Evolutionary conservation across 37 sponge, comb jelly and placozoan genomes (phyloP).

Genomic region (Diacarnus erythraeanus): DNA sequence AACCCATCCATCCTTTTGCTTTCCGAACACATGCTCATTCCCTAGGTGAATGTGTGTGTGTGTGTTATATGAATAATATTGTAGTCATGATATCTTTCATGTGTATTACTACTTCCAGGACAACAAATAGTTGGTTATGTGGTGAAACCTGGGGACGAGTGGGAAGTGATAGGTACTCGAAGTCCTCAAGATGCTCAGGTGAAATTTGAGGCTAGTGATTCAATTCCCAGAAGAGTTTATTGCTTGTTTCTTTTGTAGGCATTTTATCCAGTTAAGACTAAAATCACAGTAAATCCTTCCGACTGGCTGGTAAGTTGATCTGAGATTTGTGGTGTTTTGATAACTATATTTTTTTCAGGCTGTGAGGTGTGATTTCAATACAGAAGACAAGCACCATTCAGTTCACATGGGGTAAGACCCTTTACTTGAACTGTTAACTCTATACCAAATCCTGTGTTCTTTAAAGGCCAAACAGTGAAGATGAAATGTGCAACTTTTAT

Average conservation of each 20-base stretch:
- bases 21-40: constrained; percentile 90
- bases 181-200: constrained; percentile 91
- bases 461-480: constrained; percentile 51
- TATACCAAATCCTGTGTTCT: background rate
- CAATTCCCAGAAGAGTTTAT: background rate
- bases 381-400: background rate
- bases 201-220: background rate
- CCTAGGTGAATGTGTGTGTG: constrained; percentile 51
- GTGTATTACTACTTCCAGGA: constrained; percentile 22
- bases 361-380: constrained; percentile 56
- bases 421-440: background rate
- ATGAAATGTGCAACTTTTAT: constrained; percentile 99
- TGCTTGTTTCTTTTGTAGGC: constrained; percentile 10
- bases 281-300: constrained; percentile 12
- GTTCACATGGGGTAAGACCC: constrained; percentile 63
- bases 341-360: constrained; percentile 34
- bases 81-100: background rate
- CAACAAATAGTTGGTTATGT: constrained; percentile 60
- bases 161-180: constrained; percentile 65
- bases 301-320: constrained; percentile 48
- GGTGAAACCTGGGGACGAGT: constrained; percentile 25
- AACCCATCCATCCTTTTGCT: constrained; percentile 81
- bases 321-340: background rate
- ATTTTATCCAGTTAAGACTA: constrained; percentile 50
- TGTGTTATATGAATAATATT: background rate